Evolutionary conservation across 2,797 vertebrate genomes (phyloP), one percentile per base, ranked within the genome.

Genomic region (Muscicapa striata): DNA sequence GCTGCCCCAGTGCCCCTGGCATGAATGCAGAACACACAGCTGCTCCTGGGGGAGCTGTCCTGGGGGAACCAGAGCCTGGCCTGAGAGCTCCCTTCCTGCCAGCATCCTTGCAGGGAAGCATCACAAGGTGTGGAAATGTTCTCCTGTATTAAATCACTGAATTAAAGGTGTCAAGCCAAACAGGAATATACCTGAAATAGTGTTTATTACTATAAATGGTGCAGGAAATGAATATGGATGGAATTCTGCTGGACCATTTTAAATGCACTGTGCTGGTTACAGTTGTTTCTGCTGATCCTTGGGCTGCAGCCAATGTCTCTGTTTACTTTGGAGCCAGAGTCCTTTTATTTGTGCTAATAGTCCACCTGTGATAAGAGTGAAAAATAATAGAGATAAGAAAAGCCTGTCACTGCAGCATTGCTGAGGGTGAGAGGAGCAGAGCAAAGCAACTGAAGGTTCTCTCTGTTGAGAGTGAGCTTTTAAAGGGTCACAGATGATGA

Each of bases 1-100:
- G 30, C 0, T 41, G 7, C 6, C 13, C 59, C 49, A 16, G 3
- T 27, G 85, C 45, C 84, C 4, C 0, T 26, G 8, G 15, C 11
- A 15, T 9, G 45, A 17, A 5, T 4, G 17, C 24, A 63, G 68
- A 57, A n/a, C 6, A 27, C 30, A 8, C 19, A 38, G 58, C 49
- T 51, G 64, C 66, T 63, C 17, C 74, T 84, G 55, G 29, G 16
- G 52, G 41, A 40, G 43, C 11, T 70, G 0, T 13, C 0, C 2
- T 30, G 69, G 45, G 55, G 49, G 61, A 5, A 24, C 10, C 40
- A 46, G 67, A 20, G 58, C 54, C 61, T 26, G 68, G 15, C 9
- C 81, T 27, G 26, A 54, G 63, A 66, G 64, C 45, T 79, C 59
- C 40, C 87, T 17, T 26, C 4, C 48, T 36, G 6, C 7, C 78